These are phyloP conservation scores for Drosophila kanapiae DNA, from an alignment of 1,140 invertebrate genomes.

Conservation along the genomic window DNA sequence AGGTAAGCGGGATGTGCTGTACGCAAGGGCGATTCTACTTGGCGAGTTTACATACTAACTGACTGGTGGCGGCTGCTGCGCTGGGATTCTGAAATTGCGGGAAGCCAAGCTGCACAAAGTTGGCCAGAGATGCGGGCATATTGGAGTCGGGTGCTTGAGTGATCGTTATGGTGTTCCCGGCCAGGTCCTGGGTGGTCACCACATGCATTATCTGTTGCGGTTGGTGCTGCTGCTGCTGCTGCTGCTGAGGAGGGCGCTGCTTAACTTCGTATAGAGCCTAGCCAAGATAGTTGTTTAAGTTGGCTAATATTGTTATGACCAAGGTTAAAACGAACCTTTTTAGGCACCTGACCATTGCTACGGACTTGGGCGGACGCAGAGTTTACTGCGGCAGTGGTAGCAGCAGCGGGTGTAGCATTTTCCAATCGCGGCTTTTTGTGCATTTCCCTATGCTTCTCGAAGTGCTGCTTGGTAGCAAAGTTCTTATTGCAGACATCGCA, in stretches of 20 bases:
- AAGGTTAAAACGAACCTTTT: constrained; percentile 8
- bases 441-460: constrained; percentile 87
- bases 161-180: constrained; percentile 78
- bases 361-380: constrained; percentile 3
- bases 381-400: constrained; percentile 3
- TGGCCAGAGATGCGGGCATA: constrained; percentile 66
- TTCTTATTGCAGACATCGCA: constrained; percentile 91
- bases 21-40: constrained; percentile 47
- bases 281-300: neutral
- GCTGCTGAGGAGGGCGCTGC: constrained; percentile 29
- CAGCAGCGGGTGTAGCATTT: constrained; percentile 14
- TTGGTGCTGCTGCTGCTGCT: constrained; percentile 43
- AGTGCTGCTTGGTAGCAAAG: constrained; percentile 90
- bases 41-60: constrained; percentile 63
- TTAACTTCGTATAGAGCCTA: constrained; percentile 33
- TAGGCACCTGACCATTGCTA: constrained; percentile 27
- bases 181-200: constrained; percentile 70
- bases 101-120: constrained; percentile 76
- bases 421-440: constrained; percentile 57
- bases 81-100: constrained; percentile 70
- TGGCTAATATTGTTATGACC: neutral
- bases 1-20: constrained; percentile 17
- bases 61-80: constrained; percentile 31
- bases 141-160: constrained; percentile 74
- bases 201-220: constrained; percentile 78